Percentiles rank a stretch among this genome's conserved stretches.
Conservation (phyloP, 2,888 invertebrate species). For the Phalera bucephala region DNA sequence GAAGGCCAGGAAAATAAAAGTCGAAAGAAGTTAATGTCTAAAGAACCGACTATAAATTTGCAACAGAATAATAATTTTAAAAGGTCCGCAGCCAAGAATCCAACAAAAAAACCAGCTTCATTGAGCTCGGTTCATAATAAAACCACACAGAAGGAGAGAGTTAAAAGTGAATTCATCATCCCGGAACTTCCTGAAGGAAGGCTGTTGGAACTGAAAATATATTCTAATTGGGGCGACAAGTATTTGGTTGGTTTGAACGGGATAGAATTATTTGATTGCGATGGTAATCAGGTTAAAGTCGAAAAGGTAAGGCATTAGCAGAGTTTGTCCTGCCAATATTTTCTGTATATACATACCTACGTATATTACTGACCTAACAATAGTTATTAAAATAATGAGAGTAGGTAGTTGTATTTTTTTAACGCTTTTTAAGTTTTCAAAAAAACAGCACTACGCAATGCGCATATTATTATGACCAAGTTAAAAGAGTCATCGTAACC, state of each 20-base stretch:
- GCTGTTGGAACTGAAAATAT: conserved; percentile 86
- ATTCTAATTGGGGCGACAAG: conserved; percentile 91
- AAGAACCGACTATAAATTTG: conserved; percentile 34
- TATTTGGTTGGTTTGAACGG: conserved; percentile 91
- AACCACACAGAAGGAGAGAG: conserved; percentile 41
- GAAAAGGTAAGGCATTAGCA: conserved; percentile 77
- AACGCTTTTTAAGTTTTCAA: too few relatives aligned
- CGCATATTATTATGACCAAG: too few relatives aligned
- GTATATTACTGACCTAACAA: too few relatives aligned
- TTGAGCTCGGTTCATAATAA: conserved; percentile 46
- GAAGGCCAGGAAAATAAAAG: conserved; percentile 40
- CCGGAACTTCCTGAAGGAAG: conserved; percentile 90
- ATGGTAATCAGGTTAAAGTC: conserved; percentile 83
- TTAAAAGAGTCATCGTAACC: too few relatives aligned
- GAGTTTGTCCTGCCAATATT: too few relatives aligned
- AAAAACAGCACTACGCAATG: too few relatives aligned
- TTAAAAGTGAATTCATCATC: conserved; percentile 85
- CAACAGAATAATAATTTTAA: conserved; percentile 31
- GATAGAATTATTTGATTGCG: conserved; percentile 87
- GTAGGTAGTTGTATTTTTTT: too few relatives aligned
- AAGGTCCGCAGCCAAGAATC: conserved; percentile 39
- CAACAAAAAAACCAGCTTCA: conserved; percentile 46
- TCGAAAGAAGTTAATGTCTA: conserved; percentile 36
- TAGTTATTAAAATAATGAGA: too few relatives aligned
- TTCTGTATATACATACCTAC: too few relatives aligned